Evolutionary conservation across 1,140 invertebrate species (phyloP), one percentile per base, ranked within the genome.

Genomic region (Marisa cornuarietis): DNA sequence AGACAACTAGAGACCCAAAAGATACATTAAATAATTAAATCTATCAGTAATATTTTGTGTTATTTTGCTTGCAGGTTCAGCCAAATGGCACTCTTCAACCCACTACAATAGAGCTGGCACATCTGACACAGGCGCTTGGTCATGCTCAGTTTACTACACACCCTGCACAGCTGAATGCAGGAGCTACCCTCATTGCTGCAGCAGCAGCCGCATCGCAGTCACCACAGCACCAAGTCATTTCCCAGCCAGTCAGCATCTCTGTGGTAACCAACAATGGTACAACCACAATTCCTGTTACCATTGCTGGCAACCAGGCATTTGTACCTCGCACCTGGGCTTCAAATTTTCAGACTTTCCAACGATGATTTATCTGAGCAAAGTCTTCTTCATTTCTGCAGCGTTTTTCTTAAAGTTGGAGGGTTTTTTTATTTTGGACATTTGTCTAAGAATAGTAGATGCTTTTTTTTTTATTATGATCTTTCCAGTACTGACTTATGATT

Each of bases 31-130:
- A 16, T 42, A n/a, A 72, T n/a, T 2, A 72, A 14, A 16, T 18
- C 22, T 9, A 42, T 42, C 71, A 72, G 24, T 72, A 72, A 42
- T 72, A 31, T 61, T 26, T 42, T 11, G 22, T 20, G 24, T 51
- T n/a, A n/a, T 51, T n/a, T 61, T 20, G 20, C 10, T 63, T 88
- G 4, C 87, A 83, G 79, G 85, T 87, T 22, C 87, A 87, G 68
- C 79, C 83, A 10, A 78, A 81, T 62, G 82, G 76, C 61, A 85
- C 78, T 49, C 83, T 72, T 18, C 81, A 81, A 78, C 84, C 80
- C 16, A 85, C 84, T 61, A 89, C 90, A 24, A 89, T 91, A 24
- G 90, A 91, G 68, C 84, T 90, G 24, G 86, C 85, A 63, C 90
- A 91, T 52, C 82, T 91, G 5, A 87, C 85, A 20, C 89, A 90